These are phyloP conservation scores for Alviniconcha marisindica DNA, from an alignment of 1,140 invertebrate genomes.

Conservation along the genomic window DNA sequence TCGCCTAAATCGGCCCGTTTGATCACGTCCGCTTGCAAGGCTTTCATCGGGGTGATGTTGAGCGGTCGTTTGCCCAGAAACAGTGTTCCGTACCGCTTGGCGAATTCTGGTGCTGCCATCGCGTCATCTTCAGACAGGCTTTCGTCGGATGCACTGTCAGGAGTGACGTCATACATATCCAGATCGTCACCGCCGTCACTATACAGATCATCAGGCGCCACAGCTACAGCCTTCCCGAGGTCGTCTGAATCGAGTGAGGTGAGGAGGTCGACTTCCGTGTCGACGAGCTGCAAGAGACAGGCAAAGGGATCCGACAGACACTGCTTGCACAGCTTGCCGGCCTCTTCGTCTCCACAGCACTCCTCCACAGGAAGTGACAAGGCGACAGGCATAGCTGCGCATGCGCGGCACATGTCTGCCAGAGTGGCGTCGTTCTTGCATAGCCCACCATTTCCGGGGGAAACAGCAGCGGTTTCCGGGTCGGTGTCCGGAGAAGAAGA, in stretches of 20 bases:
- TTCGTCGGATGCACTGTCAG: background rate
- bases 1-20: background rate
- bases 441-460: background rate
- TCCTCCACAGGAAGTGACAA: constrained; percentile 15
- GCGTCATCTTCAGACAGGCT: background rate
- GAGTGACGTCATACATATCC: background rate
- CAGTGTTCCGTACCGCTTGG: constrained; percentile 16
- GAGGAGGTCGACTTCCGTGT: background rate
- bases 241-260: background rate
- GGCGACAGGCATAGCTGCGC: background rate
- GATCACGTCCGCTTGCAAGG: background rate
- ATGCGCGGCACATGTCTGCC: background rate
- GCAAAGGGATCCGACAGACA: background rate
- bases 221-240: background rate
- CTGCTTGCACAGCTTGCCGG: background rate
- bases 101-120: background rate
- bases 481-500: background rate
- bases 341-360: background rate
- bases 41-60: background rate
- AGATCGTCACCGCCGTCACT: background rate
- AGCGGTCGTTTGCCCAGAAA: constrained; percentile 10
- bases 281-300: background rate
- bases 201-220: background rate
- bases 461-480: background rate
- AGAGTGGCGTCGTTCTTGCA: background rate